Evolutionary conservation across 2,888 invertebrate genomes (phyloP).

Genomic region (Rugalucina vietnamica): DNA sequence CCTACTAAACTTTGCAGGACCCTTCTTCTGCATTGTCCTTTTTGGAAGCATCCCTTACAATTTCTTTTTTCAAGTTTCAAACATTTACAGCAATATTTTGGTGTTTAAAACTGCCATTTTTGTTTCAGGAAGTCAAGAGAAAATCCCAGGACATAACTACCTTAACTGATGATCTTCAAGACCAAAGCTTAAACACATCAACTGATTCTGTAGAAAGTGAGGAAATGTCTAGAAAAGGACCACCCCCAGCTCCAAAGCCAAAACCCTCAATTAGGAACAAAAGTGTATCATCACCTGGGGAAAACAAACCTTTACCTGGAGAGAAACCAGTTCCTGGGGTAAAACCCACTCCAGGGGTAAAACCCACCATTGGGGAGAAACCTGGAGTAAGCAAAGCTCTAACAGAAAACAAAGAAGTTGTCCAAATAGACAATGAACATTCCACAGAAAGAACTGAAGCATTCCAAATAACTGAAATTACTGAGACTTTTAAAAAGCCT

Average conservation of each 20-base stretch:
- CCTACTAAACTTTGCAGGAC: no score
- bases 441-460: neutral
- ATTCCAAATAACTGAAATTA: neutral
- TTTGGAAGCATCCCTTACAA: no score
- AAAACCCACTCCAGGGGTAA: neutral
- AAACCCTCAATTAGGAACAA: neutral
- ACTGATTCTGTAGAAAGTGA: neutral
- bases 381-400: neutral
- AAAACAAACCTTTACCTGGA: neutral
- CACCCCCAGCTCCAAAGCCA: neutral
- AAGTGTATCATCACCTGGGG: neutral
- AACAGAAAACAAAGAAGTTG: neutral
- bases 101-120: neutral
- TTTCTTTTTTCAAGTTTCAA: neutral
- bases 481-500: neutral
- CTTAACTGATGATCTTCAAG: slow-evolving; percentile 48
- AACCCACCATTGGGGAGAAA: neutral
- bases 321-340: neutral
- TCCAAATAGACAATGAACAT: neutral
- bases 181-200: slow-evolving; percentile 3
- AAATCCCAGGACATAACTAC: slow-evolving; percentile 59
- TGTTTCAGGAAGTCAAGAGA: slow-evolving; percentile 51
- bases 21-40: no score
- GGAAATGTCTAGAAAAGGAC: neutral
- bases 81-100: neutral